A percentile compares a stretch with the other conserved stretches of the same genome.
phyloP scores from a whole-genome alignment of 2,888 invertebrate species.

The Odontocolon sp. region DNA sequence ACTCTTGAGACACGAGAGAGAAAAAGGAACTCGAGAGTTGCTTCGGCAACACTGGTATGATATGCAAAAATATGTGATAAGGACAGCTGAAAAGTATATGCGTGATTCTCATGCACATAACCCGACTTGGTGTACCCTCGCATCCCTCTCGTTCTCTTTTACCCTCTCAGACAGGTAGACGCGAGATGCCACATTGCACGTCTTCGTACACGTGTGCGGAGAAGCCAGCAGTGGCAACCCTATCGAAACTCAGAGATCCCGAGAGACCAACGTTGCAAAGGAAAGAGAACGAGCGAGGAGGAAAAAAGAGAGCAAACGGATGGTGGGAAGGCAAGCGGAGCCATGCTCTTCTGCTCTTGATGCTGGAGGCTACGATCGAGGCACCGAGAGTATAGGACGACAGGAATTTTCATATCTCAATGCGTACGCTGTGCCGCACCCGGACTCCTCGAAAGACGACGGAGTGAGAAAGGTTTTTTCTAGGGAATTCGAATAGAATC shows the following conservation, averaged over 20 bases:
- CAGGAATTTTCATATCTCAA: constrained; percentile 77
- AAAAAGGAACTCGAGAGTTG: constrained; percentile 28
- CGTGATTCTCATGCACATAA: constrained; percentile 49
- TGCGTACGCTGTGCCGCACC: constrained; percentile 30
- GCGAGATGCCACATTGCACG: constrained; percentile 59
- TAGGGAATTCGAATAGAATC: constrained; percentile 62
- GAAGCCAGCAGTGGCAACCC: constrained; percentile 68
- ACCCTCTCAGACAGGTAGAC: background rate
- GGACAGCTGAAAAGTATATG: constrained; percentile 68
- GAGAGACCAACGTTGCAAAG: constrained; percentile 64
- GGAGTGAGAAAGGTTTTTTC: constrained; percentile 33
- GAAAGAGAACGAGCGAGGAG: constrained; percentile 61
- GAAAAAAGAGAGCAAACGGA: constrained; percentile 42
- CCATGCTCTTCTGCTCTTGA: constrained; percentile 27
- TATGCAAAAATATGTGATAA: constrained; percentile 77
- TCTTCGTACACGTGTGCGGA: constrained; percentile 30
- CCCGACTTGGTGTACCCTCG: constrained; percentile 36
- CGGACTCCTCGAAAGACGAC: constrained; percentile 4
- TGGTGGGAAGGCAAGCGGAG: constrained; percentile 38
- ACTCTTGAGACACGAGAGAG: constrained; percentile 34
- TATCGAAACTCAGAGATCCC: constrained; percentile 71
- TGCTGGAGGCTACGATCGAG: constrained; percentile 9
- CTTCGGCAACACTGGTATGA: constrained; percentile 64
- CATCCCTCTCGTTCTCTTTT: constrained; percentile 9
- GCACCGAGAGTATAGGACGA: constrained; percentile 68